Conservation (phyloP, 1,140 invertebrate species). For the Wiebesia pumilae region DNA sequence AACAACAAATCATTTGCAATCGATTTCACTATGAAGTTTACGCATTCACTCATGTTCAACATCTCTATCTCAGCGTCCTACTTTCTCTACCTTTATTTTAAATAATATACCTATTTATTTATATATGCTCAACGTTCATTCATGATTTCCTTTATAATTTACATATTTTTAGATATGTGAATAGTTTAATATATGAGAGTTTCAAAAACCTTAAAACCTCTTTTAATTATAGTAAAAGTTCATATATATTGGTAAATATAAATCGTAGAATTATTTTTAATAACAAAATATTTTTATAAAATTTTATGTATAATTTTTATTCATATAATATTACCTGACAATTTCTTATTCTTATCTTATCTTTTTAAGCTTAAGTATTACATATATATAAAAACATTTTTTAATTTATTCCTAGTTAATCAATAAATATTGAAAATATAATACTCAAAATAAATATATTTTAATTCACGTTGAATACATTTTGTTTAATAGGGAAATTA, state of each 20-base stretch:
- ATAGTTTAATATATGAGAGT: not conserved
- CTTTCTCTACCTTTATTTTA: conserved; percentile 54
- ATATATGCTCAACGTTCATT: not conserved
- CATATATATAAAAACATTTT: no score
- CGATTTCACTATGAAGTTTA: conserved; percentile 37
- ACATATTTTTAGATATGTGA: conserved; percentile 14
- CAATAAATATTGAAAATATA: no score
- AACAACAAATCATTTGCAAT: conserved; percentile 33
- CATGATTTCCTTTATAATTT: conserved; percentile 32
- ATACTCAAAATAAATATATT: no score
- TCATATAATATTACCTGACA: not conserved
- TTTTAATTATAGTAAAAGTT: not conserved
- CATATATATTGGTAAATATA: no score
- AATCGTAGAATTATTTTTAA: no score
- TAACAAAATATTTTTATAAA: no score
- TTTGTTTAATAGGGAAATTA: no score
- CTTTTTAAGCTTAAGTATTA: no score
- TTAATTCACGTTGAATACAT: no score
- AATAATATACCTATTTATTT: not conserved
- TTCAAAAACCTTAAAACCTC: not conserved
- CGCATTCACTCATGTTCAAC: conserved; percentile 32
- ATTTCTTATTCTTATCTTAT: no score
- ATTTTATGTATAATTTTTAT: not conserved
- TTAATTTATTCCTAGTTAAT: no score
- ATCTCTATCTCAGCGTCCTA: conserved; percentile 38